Evolutionary conservation across 2,113 vertebrate species (phyloP).

Genomic region (Malurus cyaneus): DNA sequence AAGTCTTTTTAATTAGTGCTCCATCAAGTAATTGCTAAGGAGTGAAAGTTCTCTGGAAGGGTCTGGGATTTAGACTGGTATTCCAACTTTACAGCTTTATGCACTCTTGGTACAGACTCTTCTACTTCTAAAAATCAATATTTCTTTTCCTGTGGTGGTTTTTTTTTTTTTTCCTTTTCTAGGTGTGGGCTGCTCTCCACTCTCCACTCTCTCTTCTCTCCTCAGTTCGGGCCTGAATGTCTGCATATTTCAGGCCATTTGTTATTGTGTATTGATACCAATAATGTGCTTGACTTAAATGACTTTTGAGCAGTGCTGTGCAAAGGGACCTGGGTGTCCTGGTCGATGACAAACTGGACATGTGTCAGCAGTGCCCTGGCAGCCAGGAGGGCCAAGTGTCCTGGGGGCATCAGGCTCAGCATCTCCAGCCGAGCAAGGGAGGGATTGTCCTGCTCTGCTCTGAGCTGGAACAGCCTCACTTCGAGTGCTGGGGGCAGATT

Average conservation of each 20-base stretch:
- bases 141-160: neutral
- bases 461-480: fast-evolving
- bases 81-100: neutral
- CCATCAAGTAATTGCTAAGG: neutral
- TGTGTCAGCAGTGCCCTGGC: neutral
- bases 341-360: neutral
- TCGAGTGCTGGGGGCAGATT: fast-evolving
- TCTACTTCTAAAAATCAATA: neutral
- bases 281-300: neutral
- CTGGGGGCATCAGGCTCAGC: neutral
- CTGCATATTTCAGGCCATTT: neutral
- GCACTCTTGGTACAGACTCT: neutral
- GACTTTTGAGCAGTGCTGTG: neutral
- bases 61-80: neutral
- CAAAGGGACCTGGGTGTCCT: neutral
- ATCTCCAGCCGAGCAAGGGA: fast-evolving
- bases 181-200: neutral
- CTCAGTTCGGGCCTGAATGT: neutral
- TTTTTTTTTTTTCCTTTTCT: neutral
- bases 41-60: neutral
- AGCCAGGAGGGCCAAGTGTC: neutral
- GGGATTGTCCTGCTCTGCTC: neutral
- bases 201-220: too few species aligned
- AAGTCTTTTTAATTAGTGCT: neutral
- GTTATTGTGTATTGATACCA: neutral